Percentiles rank a stretch among this genome's conserved stretches.
These are phyloP conservation scores for Poecilia wingei DNA, from an alignment of 2,797 vertebrate genomes.

Conservation along the genomic window DNA sequence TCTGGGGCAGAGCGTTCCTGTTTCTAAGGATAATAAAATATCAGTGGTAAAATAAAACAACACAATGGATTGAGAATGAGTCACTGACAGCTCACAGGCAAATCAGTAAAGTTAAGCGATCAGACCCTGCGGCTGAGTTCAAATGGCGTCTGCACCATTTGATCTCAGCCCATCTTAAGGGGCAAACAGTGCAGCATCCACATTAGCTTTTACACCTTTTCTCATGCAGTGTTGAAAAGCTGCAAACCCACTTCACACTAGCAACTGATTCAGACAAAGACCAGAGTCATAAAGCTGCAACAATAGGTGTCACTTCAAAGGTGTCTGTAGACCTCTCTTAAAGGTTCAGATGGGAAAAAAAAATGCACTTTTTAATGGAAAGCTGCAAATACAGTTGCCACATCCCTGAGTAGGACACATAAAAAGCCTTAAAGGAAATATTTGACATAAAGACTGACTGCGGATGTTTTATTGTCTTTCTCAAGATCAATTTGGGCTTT, in stretches of 20 bases:
- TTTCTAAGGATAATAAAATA: background rate
- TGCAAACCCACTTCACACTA: constrained; percentile 69
- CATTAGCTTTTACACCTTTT: constrained; percentile 59
- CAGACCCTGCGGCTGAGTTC: background rate
- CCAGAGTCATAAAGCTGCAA: constrained; percentile 54
- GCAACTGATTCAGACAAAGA: constrained; percentile 49
- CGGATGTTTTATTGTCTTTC: background rate
- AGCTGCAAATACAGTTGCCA: background rate
- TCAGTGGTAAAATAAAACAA: background rate
- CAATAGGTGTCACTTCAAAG: constrained; percentile 63
- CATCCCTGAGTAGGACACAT: background rate
- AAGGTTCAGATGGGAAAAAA: background rate
- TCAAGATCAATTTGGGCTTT: background rate
- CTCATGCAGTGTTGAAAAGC: constrained; percentile 66
- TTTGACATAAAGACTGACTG: background rate
- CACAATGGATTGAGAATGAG: constrained; percentile 6
- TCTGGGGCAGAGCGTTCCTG: background rate
- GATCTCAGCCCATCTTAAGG: constrained; percentile 22
- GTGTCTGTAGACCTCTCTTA: background rate
- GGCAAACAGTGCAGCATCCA: constrained; percentile 43
- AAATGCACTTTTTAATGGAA: background rate
- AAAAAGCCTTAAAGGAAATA: background rate
- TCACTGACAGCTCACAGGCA: background rate
- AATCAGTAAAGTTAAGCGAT: constrained; percentile 21
- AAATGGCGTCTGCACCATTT: background rate